Evolutionary conservation across 2,113 vertebrate species (phyloP), one percentile per base, ranked within the genome.

Genomic region (Hystrix cristata): DNA sequence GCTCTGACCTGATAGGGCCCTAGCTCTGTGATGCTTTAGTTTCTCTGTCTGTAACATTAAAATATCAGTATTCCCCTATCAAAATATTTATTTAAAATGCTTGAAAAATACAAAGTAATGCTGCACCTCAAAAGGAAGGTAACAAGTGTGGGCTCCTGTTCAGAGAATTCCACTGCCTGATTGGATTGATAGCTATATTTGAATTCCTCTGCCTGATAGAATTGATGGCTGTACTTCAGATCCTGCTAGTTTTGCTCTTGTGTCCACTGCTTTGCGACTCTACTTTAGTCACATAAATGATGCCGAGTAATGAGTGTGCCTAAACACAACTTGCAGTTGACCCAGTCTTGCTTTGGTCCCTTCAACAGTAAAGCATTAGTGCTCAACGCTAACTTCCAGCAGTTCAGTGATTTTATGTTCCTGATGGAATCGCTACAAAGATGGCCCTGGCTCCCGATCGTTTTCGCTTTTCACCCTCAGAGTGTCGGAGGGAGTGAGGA

Each of bases 401-500:
- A 10, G 0, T 38, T n/a, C 84, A 59, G 21, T 7, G 62, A 64
- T 57, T 93, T 87, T 51, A 64, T 51, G 21, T 74, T 71, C 69
- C 67, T 89, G 57, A 60, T 76, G 46, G 46, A 65, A 31, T 8
- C 19, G 1, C 34, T 67, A 16, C 7, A n/a, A 60, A 19, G 43
- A 86, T 13, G 57, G 29, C 3, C 43, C 25, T 91, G 59, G 88
- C 5, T 34, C 14, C 31, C 1, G 1, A 34, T 59, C 23, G 12
- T 64, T 97, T 65, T 85, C 69, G 80, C 2, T 71, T 91, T 97
- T 74, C 53, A 74, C 29, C 34, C 60, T 90, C n/a, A 71, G 55
- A 83, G 74, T 91, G 62, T 82, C 16, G 64, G 34, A 95, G 48
- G 27, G 12, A 83, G 83, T 31, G 88, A 59, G 7, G 8, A 82